Base-by-base conservation (phyloP, 2,888 invertebrate species). In the Ectropis crepuscularia region DNA sequence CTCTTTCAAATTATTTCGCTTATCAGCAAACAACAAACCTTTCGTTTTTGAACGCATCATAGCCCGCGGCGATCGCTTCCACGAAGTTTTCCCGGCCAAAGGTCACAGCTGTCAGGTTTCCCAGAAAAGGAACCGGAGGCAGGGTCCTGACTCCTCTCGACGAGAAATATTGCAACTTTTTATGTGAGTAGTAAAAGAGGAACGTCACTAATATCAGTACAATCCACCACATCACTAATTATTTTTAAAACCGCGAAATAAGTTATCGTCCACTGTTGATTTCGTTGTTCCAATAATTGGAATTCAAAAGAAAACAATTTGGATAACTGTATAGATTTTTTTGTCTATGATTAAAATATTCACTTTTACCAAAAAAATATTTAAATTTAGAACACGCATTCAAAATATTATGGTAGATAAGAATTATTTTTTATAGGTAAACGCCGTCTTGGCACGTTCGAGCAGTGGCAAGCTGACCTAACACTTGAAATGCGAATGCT, bases 51-150 rank as follows among this genome's bases (percentile, higher is more conserved):
- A 87, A 87, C 41, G 81, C 78, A 61, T 80, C 77, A 65, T 86
- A 87, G 63, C 86, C 87, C 58, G 78, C 76, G 47, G 79, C 83
- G 62, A 87, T 84, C 10, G 85, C 80, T 60, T 87, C 85, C 61
- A 86, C 86, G 49, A 86, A 86, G 72, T 86, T 87, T 69, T 86
- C 85, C 68, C 76, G 74, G 51, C 85, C 83, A 38, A 86, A 75
- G 50, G 86, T 85, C 72, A 83, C 82, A 73, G 83, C 80, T 73
- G 83, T 81, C 79, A 88, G 70, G 74, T 87, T 87, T 48, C 88
- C 88, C 49, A 88, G 69, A 63, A 89, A 79, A 48, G 86, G 86
- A 41, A 80, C 68, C 4, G 87, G 84, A 57, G 81, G 80, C 39
- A 82, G 63, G 37, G 84, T 86, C 63, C 71, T 69, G 10, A 86